Conservation (phyloP, 2,113 vertebrate genomes). For the Halcyon malimbica region DNA sequence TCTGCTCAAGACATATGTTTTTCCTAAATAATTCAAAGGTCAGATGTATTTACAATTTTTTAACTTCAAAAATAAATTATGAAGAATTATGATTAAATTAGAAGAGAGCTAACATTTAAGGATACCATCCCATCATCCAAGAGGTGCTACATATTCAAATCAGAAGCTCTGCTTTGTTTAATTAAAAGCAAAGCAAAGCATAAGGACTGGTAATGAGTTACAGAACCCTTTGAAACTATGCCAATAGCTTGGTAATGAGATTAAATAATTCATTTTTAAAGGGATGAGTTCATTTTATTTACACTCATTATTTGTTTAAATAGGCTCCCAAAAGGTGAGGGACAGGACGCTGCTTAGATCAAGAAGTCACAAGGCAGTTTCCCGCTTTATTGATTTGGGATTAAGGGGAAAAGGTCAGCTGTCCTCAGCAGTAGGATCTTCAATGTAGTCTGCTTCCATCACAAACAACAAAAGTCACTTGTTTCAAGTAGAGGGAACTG, state of each 20-base stretch:
- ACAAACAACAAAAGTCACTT: not conserved
- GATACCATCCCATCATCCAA: not conserved
- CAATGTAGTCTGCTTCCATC: not conserved
- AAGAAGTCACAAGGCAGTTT: not conserved
- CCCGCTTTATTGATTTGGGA: not conserved
- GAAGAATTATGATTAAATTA: not conserved
- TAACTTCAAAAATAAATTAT: not conserved
- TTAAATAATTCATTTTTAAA: conserved; percentile 6
- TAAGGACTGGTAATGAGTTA: conserved; percentile 27
- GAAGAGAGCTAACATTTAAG: conserved; percentile 6
- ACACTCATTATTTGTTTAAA: not conserved
- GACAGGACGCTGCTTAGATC: not conserved
- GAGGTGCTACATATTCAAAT: conserved; percentile 23
- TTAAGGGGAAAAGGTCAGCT: not conserved
- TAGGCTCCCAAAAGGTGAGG: not conserved
- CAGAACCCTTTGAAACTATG: conserved; percentile 17
- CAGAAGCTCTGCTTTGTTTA: conserved; percentile 45
- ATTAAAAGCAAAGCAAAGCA: conserved; percentile 53
- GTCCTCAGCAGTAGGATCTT: not conserved
- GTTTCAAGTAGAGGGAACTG: not conserved
- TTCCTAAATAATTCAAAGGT: not conserved
- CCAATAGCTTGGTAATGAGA: not conserved
- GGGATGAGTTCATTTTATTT: not conserved
- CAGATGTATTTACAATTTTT: not conserved
- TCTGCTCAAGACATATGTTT: not conserved